Conservation (phyloP, 2,113 vertebrate species). For the Mesitornis unicolor region DNA sequence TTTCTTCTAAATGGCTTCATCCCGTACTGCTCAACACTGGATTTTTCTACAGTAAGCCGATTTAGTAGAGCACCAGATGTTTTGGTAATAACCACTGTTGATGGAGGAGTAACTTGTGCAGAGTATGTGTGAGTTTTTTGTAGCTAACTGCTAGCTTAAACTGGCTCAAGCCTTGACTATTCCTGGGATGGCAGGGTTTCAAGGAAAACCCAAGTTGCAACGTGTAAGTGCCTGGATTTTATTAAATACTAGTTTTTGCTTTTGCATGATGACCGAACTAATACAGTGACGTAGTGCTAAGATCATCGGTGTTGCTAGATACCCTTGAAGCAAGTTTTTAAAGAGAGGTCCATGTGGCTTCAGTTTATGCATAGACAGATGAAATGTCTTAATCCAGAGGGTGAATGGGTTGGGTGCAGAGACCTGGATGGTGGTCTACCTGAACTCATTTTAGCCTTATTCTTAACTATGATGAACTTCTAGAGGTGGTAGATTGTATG, state of each 20-base stretch:
- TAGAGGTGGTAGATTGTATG: neutral
- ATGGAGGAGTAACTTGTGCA: neutral
- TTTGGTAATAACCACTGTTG: neutral
- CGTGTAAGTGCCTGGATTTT: neutral
- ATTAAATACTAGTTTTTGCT: neutral
- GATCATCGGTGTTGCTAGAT: neutral
- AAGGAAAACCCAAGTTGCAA: neutral
- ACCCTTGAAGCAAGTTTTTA: neutral
- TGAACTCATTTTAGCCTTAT: neutral
- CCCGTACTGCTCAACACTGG: neutral
- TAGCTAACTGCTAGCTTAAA: neutral
- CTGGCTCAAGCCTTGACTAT: neutral
- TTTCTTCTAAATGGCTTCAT: neutral
- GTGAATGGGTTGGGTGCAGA: too few relatives aligned
- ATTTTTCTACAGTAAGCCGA: neutral
- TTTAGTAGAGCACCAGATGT: neutral
- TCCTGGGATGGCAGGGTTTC: neutral
- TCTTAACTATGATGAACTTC: neutral
- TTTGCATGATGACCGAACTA: neutral
- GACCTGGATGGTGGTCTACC: neutral
- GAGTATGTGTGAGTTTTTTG: neutral
- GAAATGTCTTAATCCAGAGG: too few relatives aligned
- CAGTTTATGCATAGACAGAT: neutral
- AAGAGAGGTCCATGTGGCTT: neutral
- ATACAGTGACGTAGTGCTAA: neutral